A percentile compares a stretch with the other conserved stretches of the same genome.
These are phyloP conservation scores for Apocheima hispidaria DNA, from an alignment of 2,888 invertebrate species.

Conservation along the genomic window DNA sequence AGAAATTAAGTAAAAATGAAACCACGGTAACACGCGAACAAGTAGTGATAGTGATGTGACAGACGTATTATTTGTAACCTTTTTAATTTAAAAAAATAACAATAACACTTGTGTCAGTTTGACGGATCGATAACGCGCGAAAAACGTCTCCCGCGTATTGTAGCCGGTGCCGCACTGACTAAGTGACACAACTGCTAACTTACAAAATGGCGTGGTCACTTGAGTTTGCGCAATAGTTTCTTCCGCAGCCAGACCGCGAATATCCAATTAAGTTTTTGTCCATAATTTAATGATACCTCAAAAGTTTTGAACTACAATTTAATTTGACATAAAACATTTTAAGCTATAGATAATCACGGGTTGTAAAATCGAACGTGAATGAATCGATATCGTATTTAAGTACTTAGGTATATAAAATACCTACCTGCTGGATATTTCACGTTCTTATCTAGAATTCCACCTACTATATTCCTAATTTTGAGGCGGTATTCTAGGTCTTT, in stretches of 20 bases:
- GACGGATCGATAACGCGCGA: conserved; percentile 65
- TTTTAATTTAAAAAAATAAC: conserved; percentile 71
- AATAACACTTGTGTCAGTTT: conserved; percentile 62
- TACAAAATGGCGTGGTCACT: conserved; percentile 48
- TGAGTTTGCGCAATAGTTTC: conserved; percentile 45
- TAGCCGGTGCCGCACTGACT: conserved; percentile 69
- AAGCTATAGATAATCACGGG: not conserved
- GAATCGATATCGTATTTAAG: not conserved
- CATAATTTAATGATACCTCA: conserved; percentile 27
- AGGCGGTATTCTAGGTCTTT: too few species aligned
- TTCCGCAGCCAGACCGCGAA: conserved; percentile 40
- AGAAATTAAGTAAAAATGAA: conserved; percentile 43
- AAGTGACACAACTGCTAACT: conserved; percentile 24
- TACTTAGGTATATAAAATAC: not conserved
- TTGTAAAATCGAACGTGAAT: conserved; percentile 1
- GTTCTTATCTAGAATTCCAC: too few species aligned
- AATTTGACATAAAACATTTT: conserved; percentile 3
- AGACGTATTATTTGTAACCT: conserved; percentile 64
- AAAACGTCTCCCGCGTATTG: conserved; percentile 52
- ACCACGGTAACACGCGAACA: conserved; percentile 62
- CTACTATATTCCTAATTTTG: too few species aligned
- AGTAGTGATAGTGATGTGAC: conserved; percentile 43
- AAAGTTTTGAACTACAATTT: conserved; percentile 15
- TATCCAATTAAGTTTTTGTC: conserved; percentile 32
- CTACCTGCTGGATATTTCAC: not conserved